These are phyloP conservation scores for Sebastes schlegelii DNA, from an alignment of 2,113 vertebrate species.

Conservation along the genomic window DNA sequence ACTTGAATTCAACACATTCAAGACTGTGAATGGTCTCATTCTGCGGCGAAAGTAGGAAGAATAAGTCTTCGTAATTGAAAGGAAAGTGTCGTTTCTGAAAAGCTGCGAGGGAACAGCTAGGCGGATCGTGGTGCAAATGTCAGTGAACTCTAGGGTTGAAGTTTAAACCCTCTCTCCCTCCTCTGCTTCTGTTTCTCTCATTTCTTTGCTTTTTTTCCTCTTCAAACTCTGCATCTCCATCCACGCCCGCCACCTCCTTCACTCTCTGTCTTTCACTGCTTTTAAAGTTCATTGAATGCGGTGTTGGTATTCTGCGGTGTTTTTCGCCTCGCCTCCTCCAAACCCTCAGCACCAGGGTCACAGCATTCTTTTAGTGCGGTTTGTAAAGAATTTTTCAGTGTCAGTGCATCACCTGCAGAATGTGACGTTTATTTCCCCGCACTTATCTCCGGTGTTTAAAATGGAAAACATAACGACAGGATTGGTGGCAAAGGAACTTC, in stretches of 20 bases:
- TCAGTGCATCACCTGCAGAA: slow-evolving; percentile 39
- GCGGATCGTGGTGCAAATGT: slow-evolving; percentile 79
- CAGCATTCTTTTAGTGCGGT: slow-evolving; percentile 36
- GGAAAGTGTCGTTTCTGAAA: slow-evolving; percentile 65
- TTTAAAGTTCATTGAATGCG: slow-evolving; percentile 71
- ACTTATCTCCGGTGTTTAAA: slow-evolving; percentile 37
- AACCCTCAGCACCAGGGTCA: slow-evolving; percentile 58
- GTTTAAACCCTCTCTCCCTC: slow-evolving; percentile 66
- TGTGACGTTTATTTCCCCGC: slow-evolving; percentile 14
- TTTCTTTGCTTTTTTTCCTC: slow-evolving; percentile 42
- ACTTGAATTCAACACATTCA: slow-evolving; percentile 44
- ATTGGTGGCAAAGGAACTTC: slow-evolving; percentile 29
- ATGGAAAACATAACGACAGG: slow-evolving; percentile 6
- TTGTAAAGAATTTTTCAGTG: slow-evolving; percentile 28
- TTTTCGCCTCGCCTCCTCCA: slow-evolving; percentile 42
- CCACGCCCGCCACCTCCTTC: slow-evolving; percentile 45
- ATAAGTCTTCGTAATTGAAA: slow-evolving; percentile 61
- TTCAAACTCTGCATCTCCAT: slow-evolving; percentile 47
- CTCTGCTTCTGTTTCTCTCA: slow-evolving; percentile 21
- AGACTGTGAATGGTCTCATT: slow-evolving; percentile 64
- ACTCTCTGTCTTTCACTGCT: slow-evolving; percentile 50
- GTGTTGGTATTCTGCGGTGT: slow-evolving; percentile 63
- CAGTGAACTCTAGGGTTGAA: slow-evolving; percentile 80
- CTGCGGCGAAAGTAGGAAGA: slow-evolving; percentile 61
- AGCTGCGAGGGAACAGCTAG: slow-evolving; percentile 62